Evolutionary conservation across 2,797 vertebrate genomes (phyloP), one percentile per base, ranked within the genome.

Genomic region (Centropyge bicolor): DNA sequence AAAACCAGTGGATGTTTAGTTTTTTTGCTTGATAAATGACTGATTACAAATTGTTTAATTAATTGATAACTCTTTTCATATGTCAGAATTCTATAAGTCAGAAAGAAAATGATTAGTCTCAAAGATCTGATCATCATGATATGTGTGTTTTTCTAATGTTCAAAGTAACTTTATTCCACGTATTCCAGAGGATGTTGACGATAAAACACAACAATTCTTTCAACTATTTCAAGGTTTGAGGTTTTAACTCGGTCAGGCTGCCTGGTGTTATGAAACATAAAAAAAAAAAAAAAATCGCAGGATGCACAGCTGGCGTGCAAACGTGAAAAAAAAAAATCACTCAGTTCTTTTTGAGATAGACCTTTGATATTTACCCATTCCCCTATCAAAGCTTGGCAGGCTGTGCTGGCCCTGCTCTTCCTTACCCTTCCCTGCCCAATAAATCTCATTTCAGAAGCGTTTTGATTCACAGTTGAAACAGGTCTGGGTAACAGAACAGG

Each of bases 391-490:
- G 90, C 77, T 59, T 80, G 69, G 64, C 84, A 86, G 88, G 73
- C 83, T 86, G 81, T 60, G 70, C 79, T 69, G 74, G 78, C 66
- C 83, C 77, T 83, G 76, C 87, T 78, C 80, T 72, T 82, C 79
- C 67, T 87, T 76, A 84, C 74, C 80, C 72, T 83, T 84, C 81
- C 87, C 85, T 86, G 76, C 66, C 78, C 88, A 83, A 84, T 88
- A 86, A 88, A 89, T 91, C 82, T 90, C 85, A 91, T 89, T 91
- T 93, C 89, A 89, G 82, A 87, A 80, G 83, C 59, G 20, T 91
- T 94, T 93, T 91, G 92, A 93, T 92, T 92, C 76, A 76, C 77
- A 86, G 89, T 92, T 91, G 89, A 93, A 93, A 92, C 84, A 83
- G 86, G 74, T 67, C 81, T 83, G 76, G 43, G 83, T 78, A 88